phyloP scores from a whole-genome alignment of 2,888 invertebrate species.

The Zaprionus lineosus region DNA sequence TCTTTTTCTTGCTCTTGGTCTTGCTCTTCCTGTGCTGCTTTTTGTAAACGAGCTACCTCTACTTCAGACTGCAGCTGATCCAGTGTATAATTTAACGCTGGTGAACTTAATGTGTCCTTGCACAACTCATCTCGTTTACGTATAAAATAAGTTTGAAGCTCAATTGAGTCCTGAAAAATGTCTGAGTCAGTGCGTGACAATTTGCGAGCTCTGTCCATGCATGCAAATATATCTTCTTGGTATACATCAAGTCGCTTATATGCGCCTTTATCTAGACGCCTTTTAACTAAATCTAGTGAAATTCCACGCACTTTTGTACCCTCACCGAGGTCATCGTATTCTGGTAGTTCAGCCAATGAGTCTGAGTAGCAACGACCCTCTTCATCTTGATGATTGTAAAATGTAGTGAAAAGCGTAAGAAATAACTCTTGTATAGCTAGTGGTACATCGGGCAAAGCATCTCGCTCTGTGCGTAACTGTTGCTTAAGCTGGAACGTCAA shows the following conservation, averaged over 20 bases:
- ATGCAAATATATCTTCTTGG: constrained; percentile 97
- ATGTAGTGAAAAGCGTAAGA: constrained; percentile 93
- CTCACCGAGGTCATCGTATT: constrained; percentile 89
- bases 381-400: constrained; percentile 98
- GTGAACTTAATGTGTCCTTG: constrained; percentile 91
- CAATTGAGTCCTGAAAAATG: constrained; percentile 97
- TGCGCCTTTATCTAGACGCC: constrained; percentile 94
- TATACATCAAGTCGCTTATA: constrained; percentile 97
- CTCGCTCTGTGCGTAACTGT: constrained; percentile 87
- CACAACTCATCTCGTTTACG: constrained; percentile 89
- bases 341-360: constrained; percentile 96
- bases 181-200: constrained; percentile 96
- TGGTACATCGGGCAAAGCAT: constrained; percentile 94
- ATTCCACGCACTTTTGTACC: constrained; percentile 88
- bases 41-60: constrained; percentile 89
- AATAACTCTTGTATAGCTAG: constrained; percentile 95
- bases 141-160: constrained; percentile 95
- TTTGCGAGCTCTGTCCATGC: constrained; percentile 94
- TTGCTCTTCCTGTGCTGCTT: constrained; percentile 89
- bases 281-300: constrained; percentile 95
- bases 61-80: constrained; percentile 90
- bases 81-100: constrained; percentile 92
- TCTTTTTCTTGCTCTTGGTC: constrained; percentile 87
- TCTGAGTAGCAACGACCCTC: constrained; percentile 98
- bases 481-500: constrained; percentile 96